These are phyloP conservation scores for Oceanites oceanicus DNA, from an alignment of 2,113 vertebrate genomes.

Conservation along the genomic window DNA sequence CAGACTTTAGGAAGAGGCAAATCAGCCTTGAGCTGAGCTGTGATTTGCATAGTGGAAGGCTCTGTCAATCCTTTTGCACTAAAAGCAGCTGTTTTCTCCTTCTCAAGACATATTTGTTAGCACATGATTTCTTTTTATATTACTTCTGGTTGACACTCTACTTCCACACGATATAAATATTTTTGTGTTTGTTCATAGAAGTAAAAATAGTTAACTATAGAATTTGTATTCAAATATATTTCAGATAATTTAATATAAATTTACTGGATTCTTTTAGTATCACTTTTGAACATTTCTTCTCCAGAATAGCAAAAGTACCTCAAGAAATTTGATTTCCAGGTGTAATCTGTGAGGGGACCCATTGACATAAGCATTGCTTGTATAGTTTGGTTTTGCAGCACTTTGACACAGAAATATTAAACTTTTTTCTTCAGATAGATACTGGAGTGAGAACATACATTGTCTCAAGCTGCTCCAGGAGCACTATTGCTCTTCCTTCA, in stretches of 20 bases:
- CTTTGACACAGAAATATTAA: not conserved
- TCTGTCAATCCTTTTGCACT: not conserved
- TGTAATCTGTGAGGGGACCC: not conserved
- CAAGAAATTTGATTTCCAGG: not conserved
- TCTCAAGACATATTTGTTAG: not conserved
- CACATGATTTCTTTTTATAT: not conserved
- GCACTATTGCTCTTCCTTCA: not conserved
- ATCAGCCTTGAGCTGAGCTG: not conserved
- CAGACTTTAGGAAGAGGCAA: not conserved
- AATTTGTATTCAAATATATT: not conserved
- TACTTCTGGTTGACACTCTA: not conserved
- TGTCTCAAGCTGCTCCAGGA: not conserved
- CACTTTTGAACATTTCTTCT: not conserved
- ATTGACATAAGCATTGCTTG: not conserved
- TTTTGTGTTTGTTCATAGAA: not conserved
- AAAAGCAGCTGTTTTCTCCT: not conserved
- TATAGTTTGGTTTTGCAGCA: not conserved
- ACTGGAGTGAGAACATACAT: not conserved
- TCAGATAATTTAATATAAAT: not conserved
- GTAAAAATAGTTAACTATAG: not conserved
- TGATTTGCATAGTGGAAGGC: not conserved
- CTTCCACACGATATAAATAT: not conserved
- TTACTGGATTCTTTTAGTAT: not conserved
- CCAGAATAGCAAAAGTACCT: not conserved
- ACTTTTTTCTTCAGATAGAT: not conserved